A percentile compares a stretch with the other conserved stretches of the same genome.
Evolutionary conservation across 2,888 invertebrate species (phyloP).

Genomic region (Campoplex nolae): DNA sequence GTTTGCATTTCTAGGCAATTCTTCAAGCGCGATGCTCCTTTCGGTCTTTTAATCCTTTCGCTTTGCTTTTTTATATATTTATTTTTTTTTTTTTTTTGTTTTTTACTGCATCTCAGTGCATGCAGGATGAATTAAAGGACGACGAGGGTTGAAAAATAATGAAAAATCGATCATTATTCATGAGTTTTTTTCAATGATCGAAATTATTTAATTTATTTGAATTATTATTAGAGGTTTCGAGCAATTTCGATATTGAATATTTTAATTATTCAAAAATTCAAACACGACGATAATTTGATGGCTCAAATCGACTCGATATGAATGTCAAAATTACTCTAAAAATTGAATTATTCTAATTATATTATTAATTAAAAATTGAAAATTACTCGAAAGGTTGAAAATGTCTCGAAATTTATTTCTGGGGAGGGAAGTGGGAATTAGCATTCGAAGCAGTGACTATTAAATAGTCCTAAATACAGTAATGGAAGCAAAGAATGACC

Average conservation of each 20-base stretch:
- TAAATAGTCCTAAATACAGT: conserved; percentile 2
- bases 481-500: neutral
- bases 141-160: neutral
- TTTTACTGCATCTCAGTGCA: neutral
- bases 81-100: neutral
- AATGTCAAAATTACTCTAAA: neutral
- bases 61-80: neutral
- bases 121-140: neutral
- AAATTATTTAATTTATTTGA: no score
- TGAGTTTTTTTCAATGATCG: no score
- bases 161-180: no score
- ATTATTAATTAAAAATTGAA: no score
- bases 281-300: no score
- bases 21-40: neutral
- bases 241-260: no score
- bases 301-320: no score
- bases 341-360: no score
- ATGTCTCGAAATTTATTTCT: neutral
- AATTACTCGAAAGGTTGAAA: neutral
- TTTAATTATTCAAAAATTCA: no score
- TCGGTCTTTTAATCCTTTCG: neutral
- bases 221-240: no score
- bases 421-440: neutral
- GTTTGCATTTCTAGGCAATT: conserved; percentile 63
- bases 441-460: neutral